phyloP scores from a whole-genome alignment of 2,113 vertebrate genomes.

The Plecotus auritus region DNA sequence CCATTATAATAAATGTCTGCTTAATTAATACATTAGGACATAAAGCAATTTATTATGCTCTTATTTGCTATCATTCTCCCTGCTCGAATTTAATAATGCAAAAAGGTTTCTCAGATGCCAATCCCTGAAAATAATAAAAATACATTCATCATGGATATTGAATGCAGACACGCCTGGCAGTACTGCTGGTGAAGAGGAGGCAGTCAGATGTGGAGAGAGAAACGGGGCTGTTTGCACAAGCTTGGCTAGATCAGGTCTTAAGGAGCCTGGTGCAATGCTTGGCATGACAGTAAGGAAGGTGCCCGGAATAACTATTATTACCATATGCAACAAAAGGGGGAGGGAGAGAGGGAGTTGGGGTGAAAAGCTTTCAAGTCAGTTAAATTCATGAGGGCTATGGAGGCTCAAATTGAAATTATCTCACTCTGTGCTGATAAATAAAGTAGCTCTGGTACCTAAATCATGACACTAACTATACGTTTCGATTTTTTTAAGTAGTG shows the following conservation, averaged over 20 bases:
- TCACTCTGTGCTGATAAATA: slow-evolving; percentile 87
- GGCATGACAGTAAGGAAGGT: slow-evolving; percentile 55
- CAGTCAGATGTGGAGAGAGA: slow-evolving; percentile 67
- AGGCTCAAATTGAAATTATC: slow-evolving; percentile 89
- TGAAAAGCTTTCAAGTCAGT: slow-evolving; percentile 81
- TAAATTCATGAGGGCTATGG: slow-evolving; percentile 85
- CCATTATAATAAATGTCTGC: slow-evolving; percentile 85
- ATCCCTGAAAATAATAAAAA: slow-evolving; percentile 83
- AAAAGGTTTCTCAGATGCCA: slow-evolving; percentile 83
- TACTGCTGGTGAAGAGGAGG: slow-evolving; percentile 53
- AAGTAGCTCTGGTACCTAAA: slow-evolving; percentile 87
- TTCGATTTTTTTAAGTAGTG: slow-evolving; percentile 93
- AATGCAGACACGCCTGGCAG: slow-evolving; percentile 73
- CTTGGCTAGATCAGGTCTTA: slow-evolving; percentile 47
- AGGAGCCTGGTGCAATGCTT: slow-evolving; percentile 57
- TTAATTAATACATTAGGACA: slow-evolving; percentile 86
- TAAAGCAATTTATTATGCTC: slow-evolving; percentile 83
- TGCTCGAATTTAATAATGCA: slow-evolving; percentile 84
- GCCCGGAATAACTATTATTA: slow-evolving; percentile 75
- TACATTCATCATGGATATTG: slow-evolving; percentile 76
- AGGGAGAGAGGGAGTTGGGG: slow-evolving; percentile 35
- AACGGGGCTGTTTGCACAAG: slow-evolving; percentile 39
- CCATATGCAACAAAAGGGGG: slow-evolving; percentile 58
- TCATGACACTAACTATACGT: slow-evolving; percentile 89
- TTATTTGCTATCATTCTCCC: slow-evolving; percentile 81